Evolutionary conservation across 2,888 invertebrate genomes (phyloP).

Genomic region (Megalurothrips usitatus): DNA sequence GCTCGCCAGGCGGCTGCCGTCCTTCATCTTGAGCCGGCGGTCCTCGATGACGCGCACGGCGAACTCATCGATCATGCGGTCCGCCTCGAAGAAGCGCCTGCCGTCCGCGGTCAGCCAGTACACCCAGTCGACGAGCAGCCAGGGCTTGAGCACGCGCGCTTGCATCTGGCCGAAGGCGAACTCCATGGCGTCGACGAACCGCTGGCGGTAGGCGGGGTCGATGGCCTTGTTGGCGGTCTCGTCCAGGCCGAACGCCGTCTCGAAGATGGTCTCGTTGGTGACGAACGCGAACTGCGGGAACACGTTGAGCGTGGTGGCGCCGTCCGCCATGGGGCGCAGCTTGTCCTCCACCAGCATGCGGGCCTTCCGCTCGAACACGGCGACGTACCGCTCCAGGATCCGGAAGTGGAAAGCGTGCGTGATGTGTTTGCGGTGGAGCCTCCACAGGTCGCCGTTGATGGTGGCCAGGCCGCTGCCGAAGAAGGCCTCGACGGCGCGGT

Average conservation of each 20-base stretch:
- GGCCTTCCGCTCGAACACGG: constrained; percentile 35
- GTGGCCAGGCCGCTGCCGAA: constrained; percentile 6
- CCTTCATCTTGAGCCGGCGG: background rate
- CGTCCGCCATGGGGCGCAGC: background rate
- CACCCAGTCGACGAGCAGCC: constrained; percentile 34
- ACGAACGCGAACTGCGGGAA: constrained; percentile 27
- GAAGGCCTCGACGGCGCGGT: background rate
- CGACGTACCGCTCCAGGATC: constrained; percentile 37
- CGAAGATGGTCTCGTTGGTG: constrained; percentile 32
- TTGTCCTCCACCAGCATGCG: constrained; percentile 34
- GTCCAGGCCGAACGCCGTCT: constrained; percentile 33
- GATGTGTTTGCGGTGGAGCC: constrained; percentile 36
- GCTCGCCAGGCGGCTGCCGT: background rate
- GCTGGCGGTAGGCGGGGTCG: background rate
- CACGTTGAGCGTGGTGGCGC: constrained; percentile 15
- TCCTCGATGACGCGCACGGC: constrained; percentile 23
- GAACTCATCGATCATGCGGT: constrained; percentile 26
- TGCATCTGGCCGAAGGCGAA: constrained; percentile 28
- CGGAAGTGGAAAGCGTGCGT: constrained; percentile 37
- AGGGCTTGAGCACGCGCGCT: constrained; percentile 32
- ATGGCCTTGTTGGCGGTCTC: constrained; percentile 32
- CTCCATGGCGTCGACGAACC: constrained; percentile 31
- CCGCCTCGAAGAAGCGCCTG: constrained; percentile 11
- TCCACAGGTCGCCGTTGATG: constrained; percentile 33
- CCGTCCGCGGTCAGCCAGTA: constrained; percentile 29